A percentile compares a stretch with the other conserved stretches of the same genome.
These are phyloP conservation scores for Indri indri DNA, from an alignment of 2,113 vertebrate genomes.

Conservation along the genomic window DNA sequence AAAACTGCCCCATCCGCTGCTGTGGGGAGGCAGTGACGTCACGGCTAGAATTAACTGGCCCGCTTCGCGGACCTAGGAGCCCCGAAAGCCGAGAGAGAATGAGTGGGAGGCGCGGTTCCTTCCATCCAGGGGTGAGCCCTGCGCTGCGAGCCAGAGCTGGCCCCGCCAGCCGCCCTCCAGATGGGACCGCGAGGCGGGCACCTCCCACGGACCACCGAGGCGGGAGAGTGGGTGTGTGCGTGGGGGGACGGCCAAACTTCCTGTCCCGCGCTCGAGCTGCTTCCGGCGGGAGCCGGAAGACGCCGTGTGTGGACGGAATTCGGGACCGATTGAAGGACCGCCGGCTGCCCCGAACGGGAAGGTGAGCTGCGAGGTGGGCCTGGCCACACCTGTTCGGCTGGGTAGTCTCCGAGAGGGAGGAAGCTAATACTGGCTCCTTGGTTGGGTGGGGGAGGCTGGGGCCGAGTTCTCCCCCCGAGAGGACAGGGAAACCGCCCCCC, in stretches of 20 bases:
- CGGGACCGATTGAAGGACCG: conserved; percentile 17
- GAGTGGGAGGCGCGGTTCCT: not conserved
- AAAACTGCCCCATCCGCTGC: not conserved
- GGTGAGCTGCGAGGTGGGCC: conserved; percentile 40
- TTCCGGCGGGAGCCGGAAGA: conserved; percentile 80
- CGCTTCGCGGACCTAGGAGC: not conserved
- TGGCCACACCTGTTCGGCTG: not conserved
- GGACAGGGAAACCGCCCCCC: not conserved
- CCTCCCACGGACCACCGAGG: fast-evolving
- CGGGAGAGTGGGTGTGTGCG: conserved; percentile 6
- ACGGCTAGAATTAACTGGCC: not conserved
- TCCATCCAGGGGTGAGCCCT: fast-evolving
- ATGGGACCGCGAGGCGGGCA: fast-evolving
- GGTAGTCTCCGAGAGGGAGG: not conserved
- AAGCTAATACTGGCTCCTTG: not conserved
- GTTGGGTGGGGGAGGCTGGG: not conserved
- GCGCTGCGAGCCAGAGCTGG: fast-evolving
- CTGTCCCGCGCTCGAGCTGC: conserved; percentile 73
- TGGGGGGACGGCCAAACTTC: conserved; percentile 64
- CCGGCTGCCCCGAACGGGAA: not conserved
- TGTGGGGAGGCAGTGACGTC: conserved; percentile 38
- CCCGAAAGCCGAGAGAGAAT: not conserved
- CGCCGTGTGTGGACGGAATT: conserved; percentile 67
- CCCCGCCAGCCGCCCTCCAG: fast-evolving
- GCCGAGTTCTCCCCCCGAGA: not conserved